Evolutionary conservation across 2,888 invertebrate genomes (phyloP).

Genomic region (Octonoba sinensis): DNA sequence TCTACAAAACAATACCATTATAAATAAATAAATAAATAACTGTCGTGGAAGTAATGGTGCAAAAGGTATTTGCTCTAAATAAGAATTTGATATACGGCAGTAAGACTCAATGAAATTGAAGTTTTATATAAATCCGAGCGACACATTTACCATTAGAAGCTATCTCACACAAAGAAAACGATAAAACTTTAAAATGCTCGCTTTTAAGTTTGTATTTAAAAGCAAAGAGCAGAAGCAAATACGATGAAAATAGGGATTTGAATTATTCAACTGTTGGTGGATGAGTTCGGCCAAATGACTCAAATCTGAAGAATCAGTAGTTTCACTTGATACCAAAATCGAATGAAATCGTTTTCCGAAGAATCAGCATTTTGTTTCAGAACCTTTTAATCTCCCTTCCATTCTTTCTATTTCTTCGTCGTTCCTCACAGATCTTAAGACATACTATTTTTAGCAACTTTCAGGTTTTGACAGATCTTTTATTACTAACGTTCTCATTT

Average conservation of each 20-base stretch:
- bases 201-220: conserved; percentile 15
- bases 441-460: conserved; percentile 32
- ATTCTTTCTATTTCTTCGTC: conserved; percentile 21
- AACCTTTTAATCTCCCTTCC: conserved; percentile 32
- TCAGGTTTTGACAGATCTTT: not conserved
- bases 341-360: conserved; percentile 40
- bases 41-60: too few species aligned
- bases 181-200: too few species aligned
- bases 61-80: too few species aligned
- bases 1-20: too few species aligned
- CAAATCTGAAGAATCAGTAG: conserved; percentile 33
- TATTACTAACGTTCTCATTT: too few species aligned
- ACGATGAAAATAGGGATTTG: conserved; percentile 35
- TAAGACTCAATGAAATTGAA: too few species aligned
- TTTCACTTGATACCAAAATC: conserved; percentile 49
- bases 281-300: conserved; percentile 13
- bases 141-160: too few species aligned
- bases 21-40: too few species aligned
- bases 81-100: too few species aligned
- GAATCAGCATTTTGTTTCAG: conserved; percentile 49
- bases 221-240: conserved; percentile 28
- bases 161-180: too few species aligned
- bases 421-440: conserved; percentile 24
- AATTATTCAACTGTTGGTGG: conserved; percentile 45
- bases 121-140: too few species aligned